Evolutionary conservation across 23 tunicate species (phyloP).

Genomic region (Halocynthia aurantium): DNA sequence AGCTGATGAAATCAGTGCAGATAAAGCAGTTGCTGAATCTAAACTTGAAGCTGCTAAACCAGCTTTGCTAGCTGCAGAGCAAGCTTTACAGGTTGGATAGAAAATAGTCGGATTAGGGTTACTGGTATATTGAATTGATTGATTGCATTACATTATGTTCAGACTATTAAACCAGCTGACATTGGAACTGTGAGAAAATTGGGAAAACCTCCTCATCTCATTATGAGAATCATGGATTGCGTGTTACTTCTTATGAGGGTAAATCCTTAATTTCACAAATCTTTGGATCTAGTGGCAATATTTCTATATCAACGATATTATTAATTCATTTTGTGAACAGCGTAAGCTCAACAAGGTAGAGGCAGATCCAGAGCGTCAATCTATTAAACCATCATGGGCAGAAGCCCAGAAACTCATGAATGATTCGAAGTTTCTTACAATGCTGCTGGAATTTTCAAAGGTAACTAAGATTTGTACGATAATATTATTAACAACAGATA

Average conservation of each 20-base stretch:
- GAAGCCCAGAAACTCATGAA: slow-evolving; percentile 89
- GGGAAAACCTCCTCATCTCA: slow-evolving; percentile 97
- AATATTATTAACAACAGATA: neutral
- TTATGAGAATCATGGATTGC: slow-evolving; percentile 95
- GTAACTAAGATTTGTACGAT: neutral
- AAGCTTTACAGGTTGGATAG: slow-evolving; percentile 62
- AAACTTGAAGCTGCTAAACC: slow-evolving; percentile 90
- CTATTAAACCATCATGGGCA: slow-evolving; percentile 85
- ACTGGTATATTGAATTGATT: neutral
- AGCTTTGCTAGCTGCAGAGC: slow-evolving; percentile 82
- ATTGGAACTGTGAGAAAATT: slow-evolving; percentile 91
- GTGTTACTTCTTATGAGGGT: slow-evolving; percentile 81
- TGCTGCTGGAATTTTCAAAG: slow-evolving; percentile 73
- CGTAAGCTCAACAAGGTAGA: slow-evolving; percentile 64
- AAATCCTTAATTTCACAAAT: slow-evolving; percentile 5
- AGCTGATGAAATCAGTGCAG: slow-evolving; percentile 74
- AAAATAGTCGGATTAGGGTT: neutral
- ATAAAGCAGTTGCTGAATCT: slow-evolving; percentile 82
- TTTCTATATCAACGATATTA: too few species aligned
- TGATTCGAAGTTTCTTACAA: slow-evolving; percentile 74
- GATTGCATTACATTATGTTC: slow-evolving; percentile 2
- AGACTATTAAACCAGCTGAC: slow-evolving; percentile 94
- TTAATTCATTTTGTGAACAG: too few species aligned
- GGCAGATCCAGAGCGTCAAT: slow-evolving; percentile 77
- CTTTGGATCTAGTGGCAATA: neutral